Evolutionary conservation across 2,113 vertebrate species (phyloP), one percentile per base, ranked within the genome.

Genomic region (Dromaius novaehollandiae): DNA sequence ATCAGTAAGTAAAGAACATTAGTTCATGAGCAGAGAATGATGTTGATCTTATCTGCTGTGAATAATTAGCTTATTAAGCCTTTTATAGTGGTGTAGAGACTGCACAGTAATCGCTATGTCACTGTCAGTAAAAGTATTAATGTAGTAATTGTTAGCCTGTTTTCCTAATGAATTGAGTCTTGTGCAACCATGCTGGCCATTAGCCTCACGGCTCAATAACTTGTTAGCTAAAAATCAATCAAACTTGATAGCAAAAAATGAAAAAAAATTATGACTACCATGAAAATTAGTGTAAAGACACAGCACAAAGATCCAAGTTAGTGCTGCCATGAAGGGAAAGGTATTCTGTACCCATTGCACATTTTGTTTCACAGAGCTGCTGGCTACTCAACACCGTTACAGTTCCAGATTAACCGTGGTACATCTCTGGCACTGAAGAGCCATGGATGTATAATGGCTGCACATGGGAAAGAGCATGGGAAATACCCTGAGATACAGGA

Each of bases 341-440:
- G 5, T 7, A 9, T 30, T 30, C 53, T 16, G 8, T 28, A 63
- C 7, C 28, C 51, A 82, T 8, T n/a, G 0, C 0, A 0, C 4
- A 1, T 50, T 50, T 53, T 60, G 50, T 32, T 61, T 89, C 61
- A 17, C 70, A 71, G 71, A 78, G 60, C 30, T 80, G 82, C 86
- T 92, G 60, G 13, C 64, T 34, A 66, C 2, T 9, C 24, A 42
- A 2, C 18, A 5, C 0, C 2, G 5, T 6, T 10, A 2, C 32
- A 30, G 46, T 26, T 79, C 36, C 36, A 34, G 11, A 36, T 17
- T 10, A 63, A 34, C 20, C 10, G 1, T 1, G 25, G 8, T 22
- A 8, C 25, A 30, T 6, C 30, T 77, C 69, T 30, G 36, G 65
- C 40, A 20, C 75, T 12, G 34, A 16, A 56, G 64, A 95, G 66